Base-by-base conservation (phyloP, 2,888 invertebrate species). In the Pherbina coryleti region DNA sequence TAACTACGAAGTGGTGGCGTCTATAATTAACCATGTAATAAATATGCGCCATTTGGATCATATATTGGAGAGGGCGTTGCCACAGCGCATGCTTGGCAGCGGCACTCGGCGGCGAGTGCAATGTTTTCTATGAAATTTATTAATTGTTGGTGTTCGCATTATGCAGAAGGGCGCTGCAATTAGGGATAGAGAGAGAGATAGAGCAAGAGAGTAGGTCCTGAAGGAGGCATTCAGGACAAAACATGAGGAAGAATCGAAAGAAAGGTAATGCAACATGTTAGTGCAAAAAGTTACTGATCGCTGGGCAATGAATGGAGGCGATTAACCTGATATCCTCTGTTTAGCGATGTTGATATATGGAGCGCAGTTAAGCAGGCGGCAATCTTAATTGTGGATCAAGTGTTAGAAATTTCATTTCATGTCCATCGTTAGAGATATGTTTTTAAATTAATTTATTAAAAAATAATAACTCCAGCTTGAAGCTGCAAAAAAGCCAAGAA, bases 11-110 rank as follows among this genome's bases (percentile, higher is more conserved):
- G 70, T 76, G 77, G 70, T 76, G 77, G 74, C 85, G 86, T 85
- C 85, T 86, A 86, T 86, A 86, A 86, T 86, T 86, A 86, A 84
- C 85, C 86, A 83, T 85, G 85, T 86, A 85, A 85, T 85, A 85
- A 84, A 85, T 85, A 84, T 85, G 84, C 83, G 84, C 84, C 85
- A 84, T 85, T 84, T 82, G 84, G 83, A 83, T 82, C 55, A 5
- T 44, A 17, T 44, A 44, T 55, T 75, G 77, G 57, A 64, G 72
- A 79, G 80, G 80, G 78, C 79, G 79, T 79, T 84, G 83, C 81
- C 80, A 81, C 82, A 79, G 82, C 80, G 81, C 66, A 74, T 69
- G 75, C 73, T 70, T 37, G 22, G 28, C n/a, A 44, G 34, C 31
- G 51, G 44, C 66, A 60, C 64, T 67, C 44, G 60, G 67, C 77